Percentiles rank a stretch among this genome's conserved stretches.
Evolutionary conservation across 2,113 vertebrate genomes (phyloP).

Genomic region (Tyto alba): DNA sequence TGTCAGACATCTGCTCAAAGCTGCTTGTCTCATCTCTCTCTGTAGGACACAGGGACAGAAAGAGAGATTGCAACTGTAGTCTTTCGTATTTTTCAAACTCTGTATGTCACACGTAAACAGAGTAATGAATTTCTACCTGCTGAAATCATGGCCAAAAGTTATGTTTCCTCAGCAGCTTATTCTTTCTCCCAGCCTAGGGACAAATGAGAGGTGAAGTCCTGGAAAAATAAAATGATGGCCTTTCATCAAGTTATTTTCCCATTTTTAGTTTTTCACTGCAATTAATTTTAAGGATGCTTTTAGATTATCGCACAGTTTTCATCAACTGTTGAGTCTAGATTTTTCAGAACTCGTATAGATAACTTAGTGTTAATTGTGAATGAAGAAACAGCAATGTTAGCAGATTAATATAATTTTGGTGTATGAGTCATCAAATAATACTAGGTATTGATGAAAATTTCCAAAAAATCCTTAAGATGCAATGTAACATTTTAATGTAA

Average conservation of each 20-base stretch:
- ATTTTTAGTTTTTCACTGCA: background rate
- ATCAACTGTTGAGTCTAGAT: background rate
- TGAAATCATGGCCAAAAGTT: background rate
- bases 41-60: background rate
- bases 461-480: accelerated
- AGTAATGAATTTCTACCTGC: background rate
- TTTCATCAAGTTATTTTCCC: background rate
- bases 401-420: background rate
- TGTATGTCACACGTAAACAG: background rate
- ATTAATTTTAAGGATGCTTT: background rate
- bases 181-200: background rate
- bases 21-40: background rate
- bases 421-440: background rate
- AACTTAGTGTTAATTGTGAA: background rate
- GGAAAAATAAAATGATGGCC: background rate
- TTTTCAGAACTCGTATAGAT: background rate
- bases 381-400: background rate
- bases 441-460: background rate
- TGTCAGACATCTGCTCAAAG: background rate
- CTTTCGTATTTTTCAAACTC: background rate
- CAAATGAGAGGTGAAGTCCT: background rate
- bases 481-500: background rate
- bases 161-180: background rate
- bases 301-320: background rate
- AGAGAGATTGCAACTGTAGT: background rate